Percentiles rank a stretch among this genome's conserved stretches.
Evolutionary conservation across 2,888 invertebrate genomes (phyloP).

Genomic region (Rhamphomyia laevipes): DNA sequence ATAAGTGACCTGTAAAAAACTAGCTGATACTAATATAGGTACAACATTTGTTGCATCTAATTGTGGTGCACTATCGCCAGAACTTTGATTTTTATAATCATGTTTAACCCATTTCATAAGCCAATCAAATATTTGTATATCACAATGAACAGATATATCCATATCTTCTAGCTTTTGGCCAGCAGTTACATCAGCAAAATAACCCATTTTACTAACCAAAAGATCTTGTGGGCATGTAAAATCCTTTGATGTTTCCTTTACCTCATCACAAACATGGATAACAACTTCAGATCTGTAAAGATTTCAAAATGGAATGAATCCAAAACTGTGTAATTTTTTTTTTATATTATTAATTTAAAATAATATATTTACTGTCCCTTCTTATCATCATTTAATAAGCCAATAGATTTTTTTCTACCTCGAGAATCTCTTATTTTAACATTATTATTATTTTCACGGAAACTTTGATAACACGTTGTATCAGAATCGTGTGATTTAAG

Average conservation of each 20-base stretch:
- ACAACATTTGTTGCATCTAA: constrained; percentile 77
- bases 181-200: constrained; percentile 81
- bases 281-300: constrained; percentile 61
- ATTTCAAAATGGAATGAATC: background rate
- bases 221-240: constrained; percentile 80
- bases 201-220: constrained; percentile 85
- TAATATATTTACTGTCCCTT: background rate
- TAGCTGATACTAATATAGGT: constrained; percentile 86
- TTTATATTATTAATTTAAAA: background rate
- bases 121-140: constrained; percentile 93
- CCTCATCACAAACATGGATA: constrained; percentile 92
- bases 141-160: constrained; percentile 95
- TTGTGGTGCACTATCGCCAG: constrained; percentile 42
- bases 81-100: constrained; percentile 40
- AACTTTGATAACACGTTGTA: no score
- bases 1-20: constrained; percentile 61
- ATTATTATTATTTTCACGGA: no score
- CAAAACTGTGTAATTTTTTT: background rate
- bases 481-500: no score
- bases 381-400: background rate
- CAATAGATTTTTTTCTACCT: no score
- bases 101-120: constrained; percentile 91
- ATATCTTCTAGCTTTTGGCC: constrained; percentile 77
- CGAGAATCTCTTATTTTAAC: no score
- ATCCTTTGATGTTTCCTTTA: constrained; percentile 77